Evolutionary conservation across 2,888 invertebrate genomes (phyloP), one percentile per base, ranked within the genome.

Genomic region (Aleiodes leptofemur): DNA sequence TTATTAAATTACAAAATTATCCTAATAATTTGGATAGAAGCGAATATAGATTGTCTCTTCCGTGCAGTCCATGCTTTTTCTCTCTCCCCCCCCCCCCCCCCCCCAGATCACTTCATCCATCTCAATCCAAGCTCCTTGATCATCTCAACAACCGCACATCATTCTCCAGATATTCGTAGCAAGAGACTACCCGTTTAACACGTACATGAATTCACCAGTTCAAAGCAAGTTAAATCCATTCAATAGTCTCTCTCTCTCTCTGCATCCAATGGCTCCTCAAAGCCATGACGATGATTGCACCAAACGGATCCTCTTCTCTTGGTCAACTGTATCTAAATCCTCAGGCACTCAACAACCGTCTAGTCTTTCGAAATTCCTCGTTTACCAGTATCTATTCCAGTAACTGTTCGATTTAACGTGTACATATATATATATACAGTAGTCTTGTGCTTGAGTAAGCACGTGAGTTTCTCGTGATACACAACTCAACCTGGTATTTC

Each of bases 11-110:
- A 73, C 57, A 29, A 50, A 77, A 55, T 64, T 56, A 56, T 31
- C 23, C 14, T 48, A 73, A 72, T 74, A 69, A 80, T 82, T 82
- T 80, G 79, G 2, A 76, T 80, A 77, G 78, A 79, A 74, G 16
- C 16, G 43, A 64, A 48, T 16, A 4, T 9, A 48, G 16, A 64
- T 64, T 64, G 64, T 64, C 43, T 64, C 23, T 23, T 23, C 14
- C 34, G 16, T 64, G 43, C 43, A 16, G 8, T 61, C 38, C 8
- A 2, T 38, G 11, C 11, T 43, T 43, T 9, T 9, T 43, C n/a
- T n/a, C n/a, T n/a, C n/a, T n/a, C n/a, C n/a, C n/a, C n/a, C n/a
- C n/a, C n/a, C n/a, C n/a, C n/a, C n/a, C n/a, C 2, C 23, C 23
- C 9, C 43, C 11, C 43, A 43, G 43, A 8, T 43, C 9, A 43